Evolutionary conservation across 2,113 vertebrate species (phyloP), one percentile per base, ranked within the genome.

Genomic region (Psilopogon haemacephalus): DNA sequence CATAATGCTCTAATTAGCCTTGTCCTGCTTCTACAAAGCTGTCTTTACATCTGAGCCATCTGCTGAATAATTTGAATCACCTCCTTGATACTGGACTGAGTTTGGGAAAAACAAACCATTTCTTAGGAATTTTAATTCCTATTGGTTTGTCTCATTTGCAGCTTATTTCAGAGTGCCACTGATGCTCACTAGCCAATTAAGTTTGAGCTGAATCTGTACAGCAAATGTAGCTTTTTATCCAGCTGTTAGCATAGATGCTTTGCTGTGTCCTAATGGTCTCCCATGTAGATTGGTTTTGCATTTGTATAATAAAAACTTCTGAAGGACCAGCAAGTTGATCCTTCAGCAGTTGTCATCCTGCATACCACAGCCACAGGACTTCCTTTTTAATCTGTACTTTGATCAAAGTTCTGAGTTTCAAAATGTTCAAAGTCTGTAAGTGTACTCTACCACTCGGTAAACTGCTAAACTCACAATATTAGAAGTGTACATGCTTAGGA

Each of bases 1-100:
- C 55, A 59, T 70, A 76, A 94, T 96, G 73, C 86, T 75, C 76
- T 96, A 92, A 95, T 89, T 95, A 95, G 95, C 78, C 88, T 92
- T 94, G 89, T 92, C 91, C 90, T 96, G 94, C 88, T 95, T 97
- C 91, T 92, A 87, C 92, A 93, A 97, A 97, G 96, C 96, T 97
- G 95, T 95, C 96, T 71, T 95, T 86, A 16, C 70, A 65, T 93
- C 86, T 92, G 37, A 59, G 44, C 94, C 96, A 96, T 97, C 97
- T 97, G 97, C 94, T 92, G 75, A 90, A 65, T 75, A 93, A 78
- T 96, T 95, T 93, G 90, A 96, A 95, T 96, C 86, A 89, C 83
- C 85, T 94, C 85, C 94, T 97, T 95, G 54, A 79, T 86, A 65
- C 60, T 84, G 92, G 92, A 77, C 54, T 88, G 56, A 82, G 33